Conservation (phyloP, 2,113 vertebrate species). For the Dromiciops gliroides region DNA sequence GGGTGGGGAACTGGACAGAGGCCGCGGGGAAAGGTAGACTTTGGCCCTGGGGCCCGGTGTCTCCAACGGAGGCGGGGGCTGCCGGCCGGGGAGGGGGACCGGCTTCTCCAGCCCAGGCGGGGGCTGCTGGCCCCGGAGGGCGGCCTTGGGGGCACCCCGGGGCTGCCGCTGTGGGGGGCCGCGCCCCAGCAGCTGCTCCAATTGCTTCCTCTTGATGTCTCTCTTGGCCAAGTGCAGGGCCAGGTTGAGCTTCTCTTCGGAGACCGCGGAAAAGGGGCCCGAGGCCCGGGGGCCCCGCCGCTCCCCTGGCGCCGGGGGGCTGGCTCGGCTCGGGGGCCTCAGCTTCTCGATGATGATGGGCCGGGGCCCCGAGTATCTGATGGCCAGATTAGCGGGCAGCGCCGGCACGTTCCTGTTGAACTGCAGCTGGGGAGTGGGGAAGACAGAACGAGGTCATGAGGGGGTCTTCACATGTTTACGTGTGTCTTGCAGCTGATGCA, state of each 20-base stretch:
- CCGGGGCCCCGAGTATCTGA: conserved; percentile 83
- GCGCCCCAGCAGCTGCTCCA: conserved; percentile 49
- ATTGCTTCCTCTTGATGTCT: conserved; percentile 87
- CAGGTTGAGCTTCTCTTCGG: conserved; percentile 90
- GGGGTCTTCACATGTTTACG: too few relatives aligned
- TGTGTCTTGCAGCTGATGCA: not conserved
- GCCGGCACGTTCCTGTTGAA: conserved; percentile 88
- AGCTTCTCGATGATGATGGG: conserved; percentile 94
- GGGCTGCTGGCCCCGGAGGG: too few relatives aligned
- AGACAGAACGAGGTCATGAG: not conserved
- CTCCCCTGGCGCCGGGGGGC: not conserved
- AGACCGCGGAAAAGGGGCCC: conserved; percentile 88
- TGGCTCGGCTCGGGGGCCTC: conserved; percentile 46
- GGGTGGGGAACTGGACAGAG: conserved; percentile 78
- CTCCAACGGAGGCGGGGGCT: conserved; percentile 72
- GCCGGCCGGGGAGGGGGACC: conserved; percentile 3
- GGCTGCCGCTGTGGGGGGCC: too few relatives aligned
- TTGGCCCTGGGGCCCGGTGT: conserved; percentile 72
- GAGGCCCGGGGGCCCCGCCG: conserved; percentile 79
- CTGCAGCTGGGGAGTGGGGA: conserved; percentile 84
- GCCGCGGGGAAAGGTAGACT: conserved; percentile 76
- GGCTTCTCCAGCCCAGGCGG: conserved; percentile 48
- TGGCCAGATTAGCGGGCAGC: conserved; percentile 85
- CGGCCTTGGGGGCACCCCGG: not conserved
- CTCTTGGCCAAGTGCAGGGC: conserved; percentile 91